These are phyloP conservation scores for Tachysurus vachellii DNA, from an alignment of 2,113 vertebrate species.

Conservation along the genomic window DNA sequence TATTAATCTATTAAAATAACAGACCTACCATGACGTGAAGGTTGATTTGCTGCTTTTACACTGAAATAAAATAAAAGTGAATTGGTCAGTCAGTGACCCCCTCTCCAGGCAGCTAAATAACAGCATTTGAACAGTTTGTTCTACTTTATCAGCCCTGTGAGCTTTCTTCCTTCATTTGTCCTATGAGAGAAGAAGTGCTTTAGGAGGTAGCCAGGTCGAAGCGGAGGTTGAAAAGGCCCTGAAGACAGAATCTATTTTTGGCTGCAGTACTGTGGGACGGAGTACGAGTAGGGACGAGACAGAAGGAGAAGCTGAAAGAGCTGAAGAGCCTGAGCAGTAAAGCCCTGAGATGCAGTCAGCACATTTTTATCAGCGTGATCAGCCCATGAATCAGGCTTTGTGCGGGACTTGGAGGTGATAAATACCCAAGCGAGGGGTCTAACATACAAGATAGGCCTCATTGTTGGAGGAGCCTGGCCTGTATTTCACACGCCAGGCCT, in stretches of 20 bases:
- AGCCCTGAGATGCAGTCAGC: constrained; percentile 66
- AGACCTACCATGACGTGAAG: neutral
- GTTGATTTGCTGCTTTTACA: constrained; percentile 3
- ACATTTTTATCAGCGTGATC: constrained; percentile 66
- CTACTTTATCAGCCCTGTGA: constrained; percentile 16
- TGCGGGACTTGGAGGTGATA: constrained; percentile 69
- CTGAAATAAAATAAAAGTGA: constrained; percentile 1
- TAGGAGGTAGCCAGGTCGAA: constrained; percentile 29
- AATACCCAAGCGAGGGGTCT: constrained; percentile 72
- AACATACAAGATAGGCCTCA: constrained; percentile 72
- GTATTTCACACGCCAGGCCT: constrained; percentile 68
- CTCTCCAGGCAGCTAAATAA: neutral
- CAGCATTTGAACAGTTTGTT: neutral
- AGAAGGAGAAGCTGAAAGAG: constrained; percentile 9
- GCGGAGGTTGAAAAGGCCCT: constrained; percentile 40
- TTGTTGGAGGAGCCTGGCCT: constrained; percentile 65
- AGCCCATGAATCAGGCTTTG: constrained; percentile 72
- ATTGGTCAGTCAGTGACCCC: neutral
- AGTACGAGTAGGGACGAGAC: neutral
- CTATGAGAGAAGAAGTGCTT: neutral
- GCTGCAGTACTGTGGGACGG: constrained; percentile 26
- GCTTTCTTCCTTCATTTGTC: neutral
- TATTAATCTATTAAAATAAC: neutral
- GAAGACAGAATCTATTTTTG: constrained; percentile 47
- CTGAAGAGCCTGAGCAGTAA: constrained; percentile 22